Evolutionary conservation across 1,140 invertebrate genomes (phyloP), one percentile per base, ranked within the genome.

Genomic region (Drosophila kanapiae): DNA sequence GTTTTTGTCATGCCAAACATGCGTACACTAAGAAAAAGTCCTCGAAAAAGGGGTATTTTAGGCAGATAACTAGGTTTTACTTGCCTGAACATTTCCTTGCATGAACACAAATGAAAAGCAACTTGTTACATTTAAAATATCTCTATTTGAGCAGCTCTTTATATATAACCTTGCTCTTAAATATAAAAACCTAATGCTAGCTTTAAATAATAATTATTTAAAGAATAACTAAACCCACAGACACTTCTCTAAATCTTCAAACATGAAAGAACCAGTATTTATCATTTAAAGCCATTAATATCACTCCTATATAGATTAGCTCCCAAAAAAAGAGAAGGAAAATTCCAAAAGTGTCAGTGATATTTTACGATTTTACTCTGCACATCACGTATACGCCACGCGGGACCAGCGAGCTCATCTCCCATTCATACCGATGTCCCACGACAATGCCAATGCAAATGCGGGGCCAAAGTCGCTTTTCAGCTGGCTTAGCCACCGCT

Each of bases 401-500:
- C 35, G 69, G 69, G 53, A 72, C 67, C 16, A 27, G 42, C 59
- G 29, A 68, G 45, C 67, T 72, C 67, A 71, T 72, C 68, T 72
- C n/a, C 53, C 45, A 72, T 72, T 72, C 45, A 49, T 48, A 56
- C 51, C 51, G 14, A 40, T 70, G 69, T 58, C 69, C 69, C 53
- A 54, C 43, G 68, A 71, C 68, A 67, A 67, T 70, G 69, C 10
- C 64, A 58, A 58, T 70, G 35, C n/a, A 45, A 68, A 63, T 29
- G 64, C 61, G 49, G 29, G 11, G 35, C 27, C 37, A 65, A 64
- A 75, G 23, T 47, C 62, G 43, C 60, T 45, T 49, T 65, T 59
- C 49, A 76, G 61, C 59, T 64, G 68, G 75, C 70, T 84, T 51
- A 70, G 48, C 70, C 58, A 58, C 59, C 47, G 74, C 79, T 69